These are phyloP conservation scores for Naja naja DNA, from an alignment of 2,113 vertebrate species.

Conservation along the genomic window DNA sequence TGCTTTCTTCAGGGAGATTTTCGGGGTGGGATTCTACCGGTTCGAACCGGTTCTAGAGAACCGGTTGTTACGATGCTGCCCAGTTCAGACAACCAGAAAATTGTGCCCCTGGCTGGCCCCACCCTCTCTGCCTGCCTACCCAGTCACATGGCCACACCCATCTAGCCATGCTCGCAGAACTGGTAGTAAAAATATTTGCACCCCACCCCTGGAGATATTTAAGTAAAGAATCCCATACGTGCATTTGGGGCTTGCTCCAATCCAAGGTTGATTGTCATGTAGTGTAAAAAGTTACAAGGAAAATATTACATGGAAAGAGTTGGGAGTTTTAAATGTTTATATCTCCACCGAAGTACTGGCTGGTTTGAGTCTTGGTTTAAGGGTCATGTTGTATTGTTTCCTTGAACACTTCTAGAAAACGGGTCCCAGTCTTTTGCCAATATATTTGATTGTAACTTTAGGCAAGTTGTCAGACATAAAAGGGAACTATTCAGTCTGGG, in stretches of 20 bases:
- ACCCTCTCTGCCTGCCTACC: no score
- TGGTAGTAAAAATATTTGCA: no score
- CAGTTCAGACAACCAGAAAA: no score
- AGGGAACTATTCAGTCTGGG: not conserved
- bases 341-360: no score
- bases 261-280: not conserved
- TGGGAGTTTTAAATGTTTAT: not conserved
- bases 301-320: not conserved
- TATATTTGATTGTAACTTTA: not conserved
- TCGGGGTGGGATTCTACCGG: no score
- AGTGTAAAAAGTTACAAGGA: not conserved
- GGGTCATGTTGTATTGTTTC: not conserved
- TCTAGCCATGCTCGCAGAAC: no score
- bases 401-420: not conserved
- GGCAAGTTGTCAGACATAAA: not conserved
- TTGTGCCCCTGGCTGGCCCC: no score
- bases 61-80: no score
- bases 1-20: not conserved
- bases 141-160: no score
- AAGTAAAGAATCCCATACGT: not conserved
- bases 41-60: no score
- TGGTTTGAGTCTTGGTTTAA: not conserved
- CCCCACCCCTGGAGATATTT: not conserved
- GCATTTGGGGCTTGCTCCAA: no score
- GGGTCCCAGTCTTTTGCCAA: not conserved